Base-by-base conservation (phyloP, 1,140 invertebrate genomes). In the Hirudo medicinalis region DNA sequence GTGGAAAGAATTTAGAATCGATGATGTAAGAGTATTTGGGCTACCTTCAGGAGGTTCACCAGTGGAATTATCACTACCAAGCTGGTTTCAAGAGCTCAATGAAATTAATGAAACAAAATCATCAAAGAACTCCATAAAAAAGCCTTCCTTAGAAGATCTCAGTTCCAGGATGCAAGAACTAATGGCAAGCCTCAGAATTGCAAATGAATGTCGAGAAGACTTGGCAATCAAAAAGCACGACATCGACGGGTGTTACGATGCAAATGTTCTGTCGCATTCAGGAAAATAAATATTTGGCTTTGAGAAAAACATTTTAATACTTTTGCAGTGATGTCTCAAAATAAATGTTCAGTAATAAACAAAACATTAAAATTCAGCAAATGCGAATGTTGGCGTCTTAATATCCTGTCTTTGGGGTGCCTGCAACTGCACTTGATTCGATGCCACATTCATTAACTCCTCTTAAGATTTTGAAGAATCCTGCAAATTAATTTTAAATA, bases 381-480 rank as follows among this genome's bases (percentile, higher is more conserved):
- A 49, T 13, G 43, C 3, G 11, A 49, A 49, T 49, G 43, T 11
- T 17, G 15, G 11, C 11, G 4, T 49, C 43, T 49, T 17, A 49
- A 49, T 17, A 17, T 49, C 43, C 43, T 15, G 9, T 63, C 70
- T 83, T 83, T 15, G 91, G 90, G 71, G 90, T 77, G 66, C 92
- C 92, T 72, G 90, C 89, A 43, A 86, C 85, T 74, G 93, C 88
- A 32, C 85, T 80, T 74, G 84, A 85, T 81, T 95, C 92, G 78
- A 94, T 94, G 29, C 90, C 91, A 80, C 91, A 92, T 77, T 94
- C 90, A 82, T 94, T 87, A 69, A 83, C 78, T 22, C 92, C 92
- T 76, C 91, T 84, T 9, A 90, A 80, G 60, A 95, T 94, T 79
- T 91, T 92, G 85, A 96, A 94, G 80, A 87, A 89, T 19, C 93